These are phyloP conservation scores for Eidolon dupreanum DNA, from an alignment of 2,797 vertebrate genomes.

Conservation along the genomic window DNA sequence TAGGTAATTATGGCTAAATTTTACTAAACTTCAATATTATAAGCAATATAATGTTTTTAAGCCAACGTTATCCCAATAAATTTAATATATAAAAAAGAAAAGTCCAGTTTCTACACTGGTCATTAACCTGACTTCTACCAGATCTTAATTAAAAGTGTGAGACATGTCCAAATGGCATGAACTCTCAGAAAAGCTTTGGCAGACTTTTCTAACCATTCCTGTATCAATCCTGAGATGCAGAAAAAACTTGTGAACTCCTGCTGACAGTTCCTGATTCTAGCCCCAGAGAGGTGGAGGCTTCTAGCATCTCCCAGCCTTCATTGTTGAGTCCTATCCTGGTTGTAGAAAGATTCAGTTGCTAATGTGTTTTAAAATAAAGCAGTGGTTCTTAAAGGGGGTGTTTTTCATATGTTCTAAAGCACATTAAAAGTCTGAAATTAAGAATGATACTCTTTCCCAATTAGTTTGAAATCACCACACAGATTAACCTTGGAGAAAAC, in stretches of 20 bases:
- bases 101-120: background rate
- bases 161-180: too few relatives aligned
- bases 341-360: background rate
- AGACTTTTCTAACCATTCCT: background rate
- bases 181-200: background rate
- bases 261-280: background rate
- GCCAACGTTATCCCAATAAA: background rate
- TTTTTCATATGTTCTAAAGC: background rate
- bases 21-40: background rate
- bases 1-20: background rate
- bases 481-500: background rate
- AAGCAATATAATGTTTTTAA: background rate
- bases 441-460: background rate
- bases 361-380: background rate
- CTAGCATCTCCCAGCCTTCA: background rate
- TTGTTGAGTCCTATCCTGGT: background rate
- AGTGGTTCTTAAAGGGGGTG: background rate
- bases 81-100: background rate
- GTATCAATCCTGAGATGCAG: background rate
- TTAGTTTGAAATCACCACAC: background rate
- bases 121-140: background rate
- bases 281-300: background rate
- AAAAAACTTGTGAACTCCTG: background rate
- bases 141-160: background rate
- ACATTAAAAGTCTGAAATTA: constrained; percentile 22